These are phyloP conservation scores for Sphaeridia pumilis DNA, from an alignment of 2,888 invertebrate genomes.

Conservation along the genomic window DNA sequence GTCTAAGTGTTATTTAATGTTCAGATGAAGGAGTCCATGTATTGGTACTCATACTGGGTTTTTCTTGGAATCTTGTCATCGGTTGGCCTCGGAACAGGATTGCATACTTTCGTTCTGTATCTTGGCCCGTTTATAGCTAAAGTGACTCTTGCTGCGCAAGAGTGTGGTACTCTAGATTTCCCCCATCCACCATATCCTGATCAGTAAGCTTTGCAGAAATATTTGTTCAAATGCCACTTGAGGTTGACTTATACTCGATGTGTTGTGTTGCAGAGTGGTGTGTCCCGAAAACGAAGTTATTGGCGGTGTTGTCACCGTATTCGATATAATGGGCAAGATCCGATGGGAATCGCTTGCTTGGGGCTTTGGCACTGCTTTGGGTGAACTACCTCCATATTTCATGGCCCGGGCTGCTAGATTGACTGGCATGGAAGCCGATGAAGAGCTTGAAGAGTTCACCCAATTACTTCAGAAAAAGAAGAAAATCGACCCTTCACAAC, in stretches of 20 bases:
- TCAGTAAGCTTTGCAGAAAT: slow-evolving; percentile 55
- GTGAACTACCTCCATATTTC: slow-evolving; percentile 97
- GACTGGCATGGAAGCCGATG: slow-evolving; percentile 49
- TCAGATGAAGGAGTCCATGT: slow-evolving; percentile 39
- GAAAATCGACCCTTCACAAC: slow-evolving; percentile 40
- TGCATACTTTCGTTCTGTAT: slow-evolving; percentile 97
- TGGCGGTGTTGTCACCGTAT: slow-evolving; percentile 55
- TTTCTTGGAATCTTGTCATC: slow-evolving; percentile 90
- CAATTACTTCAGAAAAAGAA: slow-evolving; percentile 51
- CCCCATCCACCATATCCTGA: slow-evolving; percentile 98
- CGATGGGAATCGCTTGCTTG: slow-evolving; percentile 94
- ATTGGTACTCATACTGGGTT: slow-evolving; percentile 83
- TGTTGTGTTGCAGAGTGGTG: slow-evolving; percentile 57
- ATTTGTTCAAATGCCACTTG: neutral
- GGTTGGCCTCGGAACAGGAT: slow-evolving; percentile 92
- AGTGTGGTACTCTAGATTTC: slow-evolving; percentile 88
- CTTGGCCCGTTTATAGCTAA: slow-evolving; percentile 98
- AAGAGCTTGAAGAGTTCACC: slow-evolving; percentile 63
- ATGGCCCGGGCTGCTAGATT: slow-evolving; percentile 92
- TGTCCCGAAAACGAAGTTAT: slow-evolving; percentile 59
- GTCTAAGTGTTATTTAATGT: slow-evolving; percentile 5
- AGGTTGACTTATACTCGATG: neutral
- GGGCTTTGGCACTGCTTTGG: slow-evolving; percentile 96
- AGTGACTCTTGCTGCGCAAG: slow-evolving; percentile 95
- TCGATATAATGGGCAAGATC: slow-evolving; percentile 52